These are phyloP conservation scores for Poeciliopsis retropinna DNA, from an alignment of 2,113 vertebrate species.

Conservation along the genomic window DNA sequence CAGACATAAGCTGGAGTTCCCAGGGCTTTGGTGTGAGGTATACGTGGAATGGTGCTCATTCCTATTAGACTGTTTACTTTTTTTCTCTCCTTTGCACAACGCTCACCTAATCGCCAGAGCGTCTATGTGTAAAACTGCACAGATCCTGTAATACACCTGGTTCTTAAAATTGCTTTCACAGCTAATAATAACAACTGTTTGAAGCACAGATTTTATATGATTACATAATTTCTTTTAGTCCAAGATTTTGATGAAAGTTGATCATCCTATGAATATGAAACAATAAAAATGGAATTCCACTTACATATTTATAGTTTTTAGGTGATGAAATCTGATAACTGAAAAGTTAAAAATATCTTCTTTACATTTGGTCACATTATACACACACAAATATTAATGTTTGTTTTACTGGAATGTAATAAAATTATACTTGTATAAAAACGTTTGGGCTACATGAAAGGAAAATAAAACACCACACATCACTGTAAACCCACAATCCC, in stretches of 20 bases:
- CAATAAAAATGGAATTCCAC: neutral
- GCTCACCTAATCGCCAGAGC: slow-evolving; percentile 46
- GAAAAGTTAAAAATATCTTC: neutral
- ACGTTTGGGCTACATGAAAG: neutral
- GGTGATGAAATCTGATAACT: neutral
- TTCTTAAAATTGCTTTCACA: neutral
- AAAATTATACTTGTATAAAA: neutral
- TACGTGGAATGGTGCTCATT: slow-evolving; percentile 75
- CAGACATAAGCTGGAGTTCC: slow-evolving; percentile 75
- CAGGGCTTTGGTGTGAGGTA: slow-evolving; percentile 78
- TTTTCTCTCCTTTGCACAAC: slow-evolving; percentile 55
- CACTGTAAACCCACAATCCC: neutral
- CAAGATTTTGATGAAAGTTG: neutral
- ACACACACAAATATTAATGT: neutral
- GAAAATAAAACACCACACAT: neutral
- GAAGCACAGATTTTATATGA: neutral
- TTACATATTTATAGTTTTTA: neutral
- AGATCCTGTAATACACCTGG: slow-evolving; percentile 12
- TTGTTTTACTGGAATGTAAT: neutral
- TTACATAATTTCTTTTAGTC: neutral
- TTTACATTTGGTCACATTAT: neutral
- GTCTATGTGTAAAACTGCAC: slow-evolving; percentile 60
- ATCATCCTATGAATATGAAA: neutral
- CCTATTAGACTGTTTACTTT: slow-evolving; percentile 78
- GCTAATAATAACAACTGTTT: neutral